Conservation (phyloP, 2,797 vertebrate species). For the Peromyscus melanophrys region DNA sequence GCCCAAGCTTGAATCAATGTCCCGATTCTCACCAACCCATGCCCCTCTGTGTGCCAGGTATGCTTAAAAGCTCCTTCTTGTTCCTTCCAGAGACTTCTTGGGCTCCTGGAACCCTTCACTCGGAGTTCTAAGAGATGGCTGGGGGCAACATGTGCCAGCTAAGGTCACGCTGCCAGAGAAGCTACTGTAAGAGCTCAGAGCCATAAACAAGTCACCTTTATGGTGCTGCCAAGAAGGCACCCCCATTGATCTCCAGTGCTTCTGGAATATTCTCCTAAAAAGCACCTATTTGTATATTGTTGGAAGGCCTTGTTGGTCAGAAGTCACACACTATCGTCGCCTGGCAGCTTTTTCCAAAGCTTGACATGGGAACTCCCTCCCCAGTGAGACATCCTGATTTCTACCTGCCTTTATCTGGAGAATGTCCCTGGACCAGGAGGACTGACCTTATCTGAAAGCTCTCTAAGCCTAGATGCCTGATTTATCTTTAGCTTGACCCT, state of each 20-base stretch:
- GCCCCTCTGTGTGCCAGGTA: neutral
- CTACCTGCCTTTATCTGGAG: neutral
- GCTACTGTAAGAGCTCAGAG: neutral
- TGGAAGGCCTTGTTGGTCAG: neutral
- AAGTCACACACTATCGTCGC: neutral
- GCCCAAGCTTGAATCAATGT: constrained; percentile 31
- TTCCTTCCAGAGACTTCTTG: neutral
- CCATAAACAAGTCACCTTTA: neutral
- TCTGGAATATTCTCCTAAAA: constrained; percentile 51
- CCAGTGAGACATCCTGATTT: neutral
- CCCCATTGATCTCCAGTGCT: neutral
- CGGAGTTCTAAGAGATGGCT: neutral
- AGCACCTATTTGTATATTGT: neutral
- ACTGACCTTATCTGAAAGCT: neutral
- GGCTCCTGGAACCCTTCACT: neutral
- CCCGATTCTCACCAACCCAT: constrained; percentile 35
- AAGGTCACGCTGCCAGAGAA: neutral
- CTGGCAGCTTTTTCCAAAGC: neutral
- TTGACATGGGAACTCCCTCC: neutral
- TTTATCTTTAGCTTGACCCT: neutral
- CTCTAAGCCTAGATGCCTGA: neutral
- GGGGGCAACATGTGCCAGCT: neutral
- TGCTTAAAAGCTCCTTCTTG: constrained; percentile 27
- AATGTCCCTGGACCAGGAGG: no score
- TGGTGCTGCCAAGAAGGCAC: constrained; percentile 5